phyloP scores from a whole-genome alignment of 2,888 invertebrate genomes.

The Drosophila tripunctata region DNA sequence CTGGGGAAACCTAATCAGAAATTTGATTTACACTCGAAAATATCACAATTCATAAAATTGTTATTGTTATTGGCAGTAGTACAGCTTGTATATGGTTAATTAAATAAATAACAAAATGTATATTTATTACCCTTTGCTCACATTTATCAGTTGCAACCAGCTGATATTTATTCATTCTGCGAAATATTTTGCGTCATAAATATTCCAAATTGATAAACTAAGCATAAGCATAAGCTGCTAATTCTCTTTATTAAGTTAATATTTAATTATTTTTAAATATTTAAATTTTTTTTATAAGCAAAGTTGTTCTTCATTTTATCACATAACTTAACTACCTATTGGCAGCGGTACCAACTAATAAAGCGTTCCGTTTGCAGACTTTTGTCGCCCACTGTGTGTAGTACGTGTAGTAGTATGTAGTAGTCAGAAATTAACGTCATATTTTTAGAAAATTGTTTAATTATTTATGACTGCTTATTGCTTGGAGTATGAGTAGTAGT shows the following conservation, averaged over 20 bases:
- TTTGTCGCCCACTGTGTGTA: no score
- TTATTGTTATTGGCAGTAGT: neutral
- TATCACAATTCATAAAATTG: neutral
- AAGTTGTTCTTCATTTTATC: conserved; percentile 11
- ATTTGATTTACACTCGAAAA: neutral
- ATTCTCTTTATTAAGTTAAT: conserved; percentile 11
- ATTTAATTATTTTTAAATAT: no score
- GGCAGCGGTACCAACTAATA: no score
- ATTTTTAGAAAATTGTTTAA: conserved; percentile 9
- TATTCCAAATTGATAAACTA: conserved; percentile 41
- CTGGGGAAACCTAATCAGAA: neutral
- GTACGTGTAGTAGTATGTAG: no score
- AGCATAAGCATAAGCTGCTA: conserved; percentile 10
- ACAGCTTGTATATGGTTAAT: conserved; percentile 13
- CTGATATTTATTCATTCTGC: conserved; percentile 1
- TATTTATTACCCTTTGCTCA: conserved; percentile 4
- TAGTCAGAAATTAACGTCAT: conserved; percentile 2
- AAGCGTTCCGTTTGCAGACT: no score
- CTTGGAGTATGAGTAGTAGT: conserved; percentile 2
- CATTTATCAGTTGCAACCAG: conserved; percentile 17
- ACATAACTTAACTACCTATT: neutral
- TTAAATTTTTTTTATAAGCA: no score
- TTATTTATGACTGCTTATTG: conserved; percentile 12
- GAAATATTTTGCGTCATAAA: conserved; percentile 28
- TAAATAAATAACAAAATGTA: conserved; percentile 5